A percentile compares a stretch with the other conserved stretches of the same genome.
These are phyloP conservation scores for Agrilus planipennis DNA, from an alignment of 1,140 invertebrate species.

Conservation along the genomic window DNA sequence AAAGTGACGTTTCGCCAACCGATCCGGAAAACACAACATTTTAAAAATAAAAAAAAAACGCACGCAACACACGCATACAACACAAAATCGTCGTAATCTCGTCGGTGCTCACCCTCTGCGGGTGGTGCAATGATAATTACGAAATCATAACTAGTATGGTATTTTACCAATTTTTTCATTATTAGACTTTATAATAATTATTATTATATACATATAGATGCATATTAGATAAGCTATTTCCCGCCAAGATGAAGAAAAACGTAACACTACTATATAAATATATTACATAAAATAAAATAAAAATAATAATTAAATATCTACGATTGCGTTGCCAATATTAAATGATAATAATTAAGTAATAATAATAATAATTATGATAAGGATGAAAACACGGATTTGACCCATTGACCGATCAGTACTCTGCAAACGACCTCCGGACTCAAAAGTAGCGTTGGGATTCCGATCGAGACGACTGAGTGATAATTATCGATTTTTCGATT, in stretches of 20 bases:
- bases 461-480: neutral
- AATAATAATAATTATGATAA: neutral
- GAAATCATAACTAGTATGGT: constrained; percentile 33
- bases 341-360: neutral
- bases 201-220: neutral
- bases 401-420: constrained; percentile 5
- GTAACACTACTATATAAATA: neutral
- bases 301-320: too few relatives aligned
- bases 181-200: neutral
- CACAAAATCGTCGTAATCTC: too few relatives aligned
- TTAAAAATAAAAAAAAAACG: constrained; percentile 13
- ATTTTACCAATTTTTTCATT: constrained; percentile 25
- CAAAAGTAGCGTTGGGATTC: neutral
- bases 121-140: constrained; percentile 31
- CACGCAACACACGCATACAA: too few relatives aligned
- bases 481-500: neutral
- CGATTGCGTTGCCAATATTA: neutral
- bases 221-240: neutral
- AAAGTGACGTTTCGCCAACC: constrained; percentile 34
- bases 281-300: too few relatives aligned
- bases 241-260: neutral
- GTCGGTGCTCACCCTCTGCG: neutral
- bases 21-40: constrained; percentile 33
- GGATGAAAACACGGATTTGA: neutral
- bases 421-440: constrained; percentile 1